These are phyloP conservation scores for Hystrix cristata DNA, from an alignment of 2,113 vertebrate genomes.

Conservation along the genomic window DNA sequence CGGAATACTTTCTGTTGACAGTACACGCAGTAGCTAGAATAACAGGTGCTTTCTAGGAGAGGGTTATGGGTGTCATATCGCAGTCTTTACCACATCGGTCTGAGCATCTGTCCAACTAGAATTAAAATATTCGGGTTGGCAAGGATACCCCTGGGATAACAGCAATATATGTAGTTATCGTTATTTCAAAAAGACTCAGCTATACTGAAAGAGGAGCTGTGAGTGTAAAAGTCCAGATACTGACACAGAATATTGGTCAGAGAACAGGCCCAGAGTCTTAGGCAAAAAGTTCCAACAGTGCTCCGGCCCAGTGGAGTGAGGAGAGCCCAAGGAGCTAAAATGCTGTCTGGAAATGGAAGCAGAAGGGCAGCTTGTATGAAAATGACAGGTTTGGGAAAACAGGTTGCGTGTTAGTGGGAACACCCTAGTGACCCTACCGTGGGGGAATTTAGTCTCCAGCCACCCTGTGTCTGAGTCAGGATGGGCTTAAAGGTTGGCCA, in stretches of 20 bases:
- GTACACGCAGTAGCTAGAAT: not conserved
- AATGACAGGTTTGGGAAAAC: not conserved
- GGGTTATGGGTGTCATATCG: not conserved
- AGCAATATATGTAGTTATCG: not conserved
- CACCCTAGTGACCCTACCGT: not conserved
- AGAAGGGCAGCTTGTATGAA: not conserved
- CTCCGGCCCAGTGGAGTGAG: not conserved
- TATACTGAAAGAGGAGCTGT: not conserved
- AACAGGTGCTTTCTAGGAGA: not conserved
- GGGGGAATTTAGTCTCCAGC: not conserved
- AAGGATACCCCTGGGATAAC: not conserved
- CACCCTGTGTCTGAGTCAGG: not conserved
- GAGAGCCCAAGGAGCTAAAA: not conserved
- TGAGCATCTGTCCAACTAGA: not conserved
- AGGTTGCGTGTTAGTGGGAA: not conserved
- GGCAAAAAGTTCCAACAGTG: not conserved
- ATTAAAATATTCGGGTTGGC: not conserved
- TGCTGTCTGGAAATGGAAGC: not conserved
- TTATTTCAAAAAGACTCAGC: not conserved
- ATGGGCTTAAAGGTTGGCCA: not conserved
- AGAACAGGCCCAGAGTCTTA: not conserved
- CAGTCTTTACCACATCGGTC: not conserved
- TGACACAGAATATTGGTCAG: not conserved
- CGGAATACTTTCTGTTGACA: not conserved
- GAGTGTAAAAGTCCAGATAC: not conserved